phyloP scores from a whole-genome alignment of 2,888 invertebrate species.

The Caenorhabditis parvicauda region DNA sequence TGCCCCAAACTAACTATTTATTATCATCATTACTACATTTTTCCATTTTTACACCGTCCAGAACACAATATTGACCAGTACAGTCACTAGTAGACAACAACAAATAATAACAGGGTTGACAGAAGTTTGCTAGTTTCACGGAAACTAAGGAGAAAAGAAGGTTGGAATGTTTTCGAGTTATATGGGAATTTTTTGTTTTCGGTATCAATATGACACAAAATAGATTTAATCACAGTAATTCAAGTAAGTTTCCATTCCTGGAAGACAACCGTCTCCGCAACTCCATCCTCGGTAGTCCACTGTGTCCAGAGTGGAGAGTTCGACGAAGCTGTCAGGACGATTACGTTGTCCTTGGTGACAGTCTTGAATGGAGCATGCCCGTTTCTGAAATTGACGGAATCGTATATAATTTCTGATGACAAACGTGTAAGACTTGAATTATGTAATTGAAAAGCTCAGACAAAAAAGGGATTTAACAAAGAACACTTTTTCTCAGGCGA shows the following conservation, averaged over 20 bases:
- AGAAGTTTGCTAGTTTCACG: background rate
- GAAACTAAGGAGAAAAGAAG: background rate
- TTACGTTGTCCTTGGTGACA: constrained; percentile 32
- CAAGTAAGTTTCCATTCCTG: constrained; percentile 24
- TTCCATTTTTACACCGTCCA: no score
- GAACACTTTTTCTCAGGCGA: no score
- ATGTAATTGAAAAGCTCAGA: no score
- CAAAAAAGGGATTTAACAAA: no score
- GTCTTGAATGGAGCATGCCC: constrained; percentile 40
- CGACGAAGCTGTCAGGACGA: constrained; percentile 30
- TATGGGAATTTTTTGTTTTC: no score
- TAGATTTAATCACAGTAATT: background rate
- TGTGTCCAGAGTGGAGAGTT: constrained; percentile 31
- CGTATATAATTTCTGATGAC: no score
- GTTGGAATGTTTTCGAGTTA: background rate
- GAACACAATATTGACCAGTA: no score
- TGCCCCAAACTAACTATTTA: no score
- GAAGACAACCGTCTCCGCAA: constrained; percentile 32
- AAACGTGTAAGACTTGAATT: no score
- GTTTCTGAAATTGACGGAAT: constrained; percentile 9
- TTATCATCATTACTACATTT: no score
- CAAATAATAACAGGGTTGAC: background rate
- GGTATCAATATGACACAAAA: constrained; percentile 1
- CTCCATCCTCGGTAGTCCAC: constrained; percentile 28
- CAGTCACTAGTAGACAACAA: no score